phyloP scores from a whole-genome alignment of 2,113 vertebrate species.

The Oreotrochilus melanogaster region DNA sequence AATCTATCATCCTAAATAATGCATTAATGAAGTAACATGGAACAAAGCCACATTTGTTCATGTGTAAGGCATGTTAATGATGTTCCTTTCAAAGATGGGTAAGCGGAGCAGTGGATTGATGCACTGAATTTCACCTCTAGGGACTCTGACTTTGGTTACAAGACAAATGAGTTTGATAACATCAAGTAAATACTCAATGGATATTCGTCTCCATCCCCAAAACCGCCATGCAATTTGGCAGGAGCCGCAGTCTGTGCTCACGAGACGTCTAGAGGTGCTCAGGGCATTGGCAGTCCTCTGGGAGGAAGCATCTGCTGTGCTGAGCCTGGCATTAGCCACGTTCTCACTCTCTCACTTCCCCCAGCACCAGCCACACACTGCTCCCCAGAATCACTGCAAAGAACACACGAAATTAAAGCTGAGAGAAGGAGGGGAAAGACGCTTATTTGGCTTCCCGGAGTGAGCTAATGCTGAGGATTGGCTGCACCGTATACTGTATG shows the following conservation, averaged over 20 bases:
- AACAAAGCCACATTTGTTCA: conserved; percentile 63
- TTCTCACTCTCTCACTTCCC: background rate
- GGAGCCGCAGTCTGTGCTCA: conserved; percentile 49
- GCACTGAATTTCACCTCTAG: conserved; percentile 71
- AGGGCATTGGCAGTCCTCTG: conserved; percentile 33
- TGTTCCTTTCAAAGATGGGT: conserved; percentile 40
- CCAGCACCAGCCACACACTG: background rate
- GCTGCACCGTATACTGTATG: background rate
- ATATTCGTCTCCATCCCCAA: conserved; percentile 39
- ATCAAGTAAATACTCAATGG: conserved; percentile 56
- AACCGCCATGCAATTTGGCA: conserved; percentile 41
- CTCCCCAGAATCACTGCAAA: conserved; percentile 20
- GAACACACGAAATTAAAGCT: background rate
- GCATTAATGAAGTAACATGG: conserved; percentile 66
- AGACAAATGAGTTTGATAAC: conserved; percentile 67
- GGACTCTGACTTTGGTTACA: conserved; percentile 57
- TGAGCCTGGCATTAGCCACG: background rate
- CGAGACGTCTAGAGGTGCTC: conserved; percentile 42
- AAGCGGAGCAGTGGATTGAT: conserved; percentile 37
- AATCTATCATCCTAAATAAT: conserved; percentile 45
- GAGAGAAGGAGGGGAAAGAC: background rate
- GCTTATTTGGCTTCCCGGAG: background rate
- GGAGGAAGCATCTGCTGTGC: background rate
- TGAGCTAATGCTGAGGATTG: background rate
- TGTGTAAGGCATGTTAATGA: conserved; percentile 64